Conservation (phyloP, 2,113 vertebrate species). For the Penelope pileata region DNA sequence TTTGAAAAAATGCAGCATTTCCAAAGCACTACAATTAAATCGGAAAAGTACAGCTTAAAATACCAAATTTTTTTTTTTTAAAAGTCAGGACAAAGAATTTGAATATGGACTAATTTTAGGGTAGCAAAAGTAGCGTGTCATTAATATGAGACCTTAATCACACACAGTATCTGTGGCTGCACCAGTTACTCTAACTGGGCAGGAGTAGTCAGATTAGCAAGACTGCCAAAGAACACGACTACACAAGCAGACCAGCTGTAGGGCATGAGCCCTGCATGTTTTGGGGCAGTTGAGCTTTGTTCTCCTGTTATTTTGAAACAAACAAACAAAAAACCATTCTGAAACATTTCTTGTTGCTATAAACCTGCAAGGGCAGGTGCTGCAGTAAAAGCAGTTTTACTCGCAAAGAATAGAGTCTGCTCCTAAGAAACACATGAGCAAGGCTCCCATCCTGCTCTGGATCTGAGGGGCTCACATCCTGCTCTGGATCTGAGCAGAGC, state of each 20-base stretch:
- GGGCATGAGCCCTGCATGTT: neutral
- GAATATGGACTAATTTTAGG: neutral
- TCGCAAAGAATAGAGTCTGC: neutral
- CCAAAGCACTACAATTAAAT: neutral
- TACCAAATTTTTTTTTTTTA: neutral
- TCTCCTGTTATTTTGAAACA: neutral
- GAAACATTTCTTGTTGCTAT: neutral
- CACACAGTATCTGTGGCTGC: neutral
- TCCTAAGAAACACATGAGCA: neutral
- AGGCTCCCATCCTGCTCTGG: neutral
- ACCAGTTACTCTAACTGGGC: neutral
- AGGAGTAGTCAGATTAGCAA: neutral
- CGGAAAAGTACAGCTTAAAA: neutral
- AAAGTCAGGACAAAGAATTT: neutral
- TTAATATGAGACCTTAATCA: neutral
- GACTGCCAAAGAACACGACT: rapidly evolving
- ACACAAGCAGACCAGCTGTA: rapidly evolving
- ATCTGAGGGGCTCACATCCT: neutral
- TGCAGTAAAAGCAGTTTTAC: neutral
- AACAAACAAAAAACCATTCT: neutral
- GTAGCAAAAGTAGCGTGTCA: neutral
- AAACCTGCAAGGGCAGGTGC: neutral
- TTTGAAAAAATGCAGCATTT: neutral
- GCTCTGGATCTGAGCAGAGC: neutral
- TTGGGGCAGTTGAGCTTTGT: neutral